Base-by-base conservation (phyloP, 2,797 vertebrate genomes). In the Danio tinwini region DNA sequence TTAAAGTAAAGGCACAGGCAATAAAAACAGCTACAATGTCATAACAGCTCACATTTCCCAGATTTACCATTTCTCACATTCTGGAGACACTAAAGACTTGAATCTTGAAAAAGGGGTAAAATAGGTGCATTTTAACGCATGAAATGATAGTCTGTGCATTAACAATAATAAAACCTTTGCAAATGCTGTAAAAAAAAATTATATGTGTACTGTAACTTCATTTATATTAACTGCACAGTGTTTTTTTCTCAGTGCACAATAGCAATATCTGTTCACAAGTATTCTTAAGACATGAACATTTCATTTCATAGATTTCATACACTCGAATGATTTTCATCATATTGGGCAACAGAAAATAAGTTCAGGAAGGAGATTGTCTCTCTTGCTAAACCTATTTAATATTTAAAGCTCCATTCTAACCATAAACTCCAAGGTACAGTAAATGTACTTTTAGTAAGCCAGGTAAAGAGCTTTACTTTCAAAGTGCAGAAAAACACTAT, bases 211-310 rank as follows among this genome's bases (percentile, higher is more conserved):
- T 29, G 29, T 29, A 29, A 29, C 29, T 2, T 2, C 1, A 2
- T 49, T 67, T 5, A 0, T 67, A 37, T 37, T 67, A 67, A 47
- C 44, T 6, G 7, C 5, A 52, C n/a, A 37, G 14, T 17, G 16
- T 6, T 3, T 52, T 40, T 40, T 9, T 16, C 13, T 40, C 39
- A 40, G 10, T 40, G 10, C 6, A 10, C 69, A 56, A 37, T 17
- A 53, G 49, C 6, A 53, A 44, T 52, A 49, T 67, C 44, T 50
- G 45, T 49, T 52, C 14, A 52, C 29, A 29, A 29, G 1, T 44
- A 50, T 71, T 17, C 6, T 4, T 62, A 45, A 55, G 37, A 55
- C 52, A 55, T 56, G 69, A 44, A 21, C 39, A 56, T 56, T 71
- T 71, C 0, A 71, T 71, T 19, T 19, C 0, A 55, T 14, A 14